Conservation (phyloP, 2,797 vertebrate genomes). For the Platyrinchus mystaceus region DNA sequence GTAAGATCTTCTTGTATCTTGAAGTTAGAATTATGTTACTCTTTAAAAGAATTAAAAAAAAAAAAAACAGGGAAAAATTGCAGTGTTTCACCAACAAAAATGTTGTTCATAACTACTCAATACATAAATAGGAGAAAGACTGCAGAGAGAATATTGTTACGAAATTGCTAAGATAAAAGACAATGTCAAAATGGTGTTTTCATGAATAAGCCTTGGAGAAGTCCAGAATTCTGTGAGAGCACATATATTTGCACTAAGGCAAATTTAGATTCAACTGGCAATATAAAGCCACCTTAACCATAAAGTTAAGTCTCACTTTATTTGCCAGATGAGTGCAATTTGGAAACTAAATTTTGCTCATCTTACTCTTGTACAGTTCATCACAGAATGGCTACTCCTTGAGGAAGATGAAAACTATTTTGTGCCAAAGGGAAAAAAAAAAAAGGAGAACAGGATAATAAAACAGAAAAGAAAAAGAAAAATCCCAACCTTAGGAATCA, state of each 20-base stretch:
- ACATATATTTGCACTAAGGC: background rate
- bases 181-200: background rate
- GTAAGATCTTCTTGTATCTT: background rate
- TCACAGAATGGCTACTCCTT: background rate
- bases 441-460: background rate
- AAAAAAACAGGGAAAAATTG: background rate
- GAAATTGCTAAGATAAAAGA: background rate
- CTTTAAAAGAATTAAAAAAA: background rate
- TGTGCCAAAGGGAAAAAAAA: background rate
- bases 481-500: accelerated
- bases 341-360: background rate
- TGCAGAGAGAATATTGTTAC: background rate
- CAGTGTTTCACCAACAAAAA: background rate
- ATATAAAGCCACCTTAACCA: background rate
- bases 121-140: background rate
- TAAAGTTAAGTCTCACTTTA: background rate
- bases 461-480: background rate
- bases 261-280: background rate
- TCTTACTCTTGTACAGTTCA: background rate
- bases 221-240: background rate
- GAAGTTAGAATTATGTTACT: background rate
- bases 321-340: background rate
- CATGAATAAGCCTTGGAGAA: background rate
- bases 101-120: background rate
- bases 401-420: background rate